These are phyloP conservation scores for Otocyon megalotis DNA, from an alignment of 2,113 vertebrate species.

Conservation along the genomic window DNA sequence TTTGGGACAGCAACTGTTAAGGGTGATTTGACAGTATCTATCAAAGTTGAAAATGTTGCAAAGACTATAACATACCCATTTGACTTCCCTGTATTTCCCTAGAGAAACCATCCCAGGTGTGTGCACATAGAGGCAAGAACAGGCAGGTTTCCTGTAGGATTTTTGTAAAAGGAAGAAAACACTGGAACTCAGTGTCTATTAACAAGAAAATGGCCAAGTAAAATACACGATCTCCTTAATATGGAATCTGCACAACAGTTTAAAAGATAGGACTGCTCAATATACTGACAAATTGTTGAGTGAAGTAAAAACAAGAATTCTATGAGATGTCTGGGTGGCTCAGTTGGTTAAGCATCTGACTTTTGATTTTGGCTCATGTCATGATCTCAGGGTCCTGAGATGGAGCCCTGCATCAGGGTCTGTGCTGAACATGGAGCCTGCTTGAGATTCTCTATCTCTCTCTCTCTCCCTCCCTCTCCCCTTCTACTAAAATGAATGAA, in stretches of 20 bases:
- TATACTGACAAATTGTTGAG: neutral
- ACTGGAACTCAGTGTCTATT: neutral
- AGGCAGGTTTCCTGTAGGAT: neutral
- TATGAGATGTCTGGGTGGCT: neutral
- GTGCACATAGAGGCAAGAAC: neutral
- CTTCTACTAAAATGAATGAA: neutral
- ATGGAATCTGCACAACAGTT: neutral
- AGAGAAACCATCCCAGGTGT: neutral
- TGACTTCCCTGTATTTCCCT: neutral
- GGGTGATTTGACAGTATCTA: neutral
- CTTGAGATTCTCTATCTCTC: neutral
- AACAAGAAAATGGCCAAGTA: neutral
- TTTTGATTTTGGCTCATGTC: neutral
- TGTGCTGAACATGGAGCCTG: neutral
- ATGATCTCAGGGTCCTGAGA: neutral
- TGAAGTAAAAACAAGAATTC: conserved; percentile 8
- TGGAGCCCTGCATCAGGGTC: neutral
- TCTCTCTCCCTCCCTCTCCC: neutral
- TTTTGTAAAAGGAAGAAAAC: neutral
- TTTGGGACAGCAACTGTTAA: neutral
- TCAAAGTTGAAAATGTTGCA: neutral
- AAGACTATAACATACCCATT: neutral
- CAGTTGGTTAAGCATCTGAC: neutral
- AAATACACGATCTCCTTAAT: neutral
- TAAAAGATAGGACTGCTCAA: neutral